Evolutionary conservation across 2,113 vertebrate species (phyloP), one percentile per base, ranked within the genome.

Genomic region (Condylura cristata): DNA sequence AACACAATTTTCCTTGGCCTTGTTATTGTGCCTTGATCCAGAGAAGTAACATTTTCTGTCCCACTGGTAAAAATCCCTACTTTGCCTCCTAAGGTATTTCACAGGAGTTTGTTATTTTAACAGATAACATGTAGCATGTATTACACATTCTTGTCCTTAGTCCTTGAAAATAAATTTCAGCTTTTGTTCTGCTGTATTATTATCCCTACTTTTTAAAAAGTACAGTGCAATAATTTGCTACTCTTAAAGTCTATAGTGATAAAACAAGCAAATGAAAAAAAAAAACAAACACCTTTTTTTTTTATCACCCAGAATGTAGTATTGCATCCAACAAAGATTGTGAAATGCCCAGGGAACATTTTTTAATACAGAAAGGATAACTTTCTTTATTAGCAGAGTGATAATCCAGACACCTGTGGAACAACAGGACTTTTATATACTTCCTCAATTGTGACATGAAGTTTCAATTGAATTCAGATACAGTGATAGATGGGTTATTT

Each of bases 21-120:
- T 76, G 39, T 58, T 41, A 86, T 53, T 85, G 32, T 85, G 41
- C 44, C 84, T 58, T n/a, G 61, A 65, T 34, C 34, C 41, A 82
- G 89, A 83, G 9, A 75, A 93, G 71, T 61, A 86, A 94, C 39
- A 60, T 76, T 96, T 95, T 89, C 58, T 89, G 56, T 48, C 53
- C 30, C 8, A 32, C 81, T 86, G 37, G 11, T 86, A 58, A 89
- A 85, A 71, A 46, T 85, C 4, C 56, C 61, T 72, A 44, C 22
- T 26, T 66, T 44, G 60, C 11, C 58, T 41, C 20, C 70, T 78
- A 87, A 90, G n/a, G 20, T 75, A 58, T 81, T 78, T 93, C 74
- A 65, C 13, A 10, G n/a, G 22, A 18, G 46, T 65, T 93, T 51
- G 11, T 58, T 89, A 30, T 81, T 91, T 91, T 72, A 90, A 51